Evolutionary conservation across 2,888 invertebrate genomes (phyloP), one percentile per base, ranked within the genome.

Genomic region (Timandra comae): DNA sequence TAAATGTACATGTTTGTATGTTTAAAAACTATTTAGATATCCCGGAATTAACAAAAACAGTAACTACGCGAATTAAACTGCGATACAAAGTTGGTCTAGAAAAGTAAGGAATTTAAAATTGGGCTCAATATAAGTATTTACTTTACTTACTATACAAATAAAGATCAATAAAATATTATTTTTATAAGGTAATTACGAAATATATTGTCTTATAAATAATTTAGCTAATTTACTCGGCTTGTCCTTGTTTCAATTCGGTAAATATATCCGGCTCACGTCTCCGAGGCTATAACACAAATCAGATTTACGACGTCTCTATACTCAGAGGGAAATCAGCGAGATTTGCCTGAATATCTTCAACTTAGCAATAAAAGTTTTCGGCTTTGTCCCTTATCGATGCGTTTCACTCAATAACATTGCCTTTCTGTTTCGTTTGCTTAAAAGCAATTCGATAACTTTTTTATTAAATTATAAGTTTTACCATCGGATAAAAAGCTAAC

Each of bases 361-460:
- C 39, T 42, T 43, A 20, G 19, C 35, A 38, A 38, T 43, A 42
- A 38, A 41, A 41, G 33, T 36, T 43, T 43, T 40, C 27, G 29
- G 31, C 41, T 40, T 43, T 35, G 39, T 30, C 37, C 41, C 30
- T 29, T 30, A 31, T 33, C 34, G 38, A 41, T 43, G 36, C 43
- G 46, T 43, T 39, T 43, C 39, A 41, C 43, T 42, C 41, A 43
- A 46, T 41, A 43, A 43, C 35, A 31, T 43, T 41, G 33, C 32
- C 30, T 33, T 35, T 42, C 36, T 43, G 44, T 49, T 49, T 46
- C 52, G 38, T 43, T 41, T 41, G 34, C 41, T 43, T 45, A 46
- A 45, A 53, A 50, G 46, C 45, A 38, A 40, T 44, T 35, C 38
- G 20, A 24, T 29, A 42, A 46, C 42, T 46, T 46, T 36, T 36